phyloP scores from a whole-genome alignment of 2,113 vertebrate genomes.

The Platysternon megacephalum region DNA sequence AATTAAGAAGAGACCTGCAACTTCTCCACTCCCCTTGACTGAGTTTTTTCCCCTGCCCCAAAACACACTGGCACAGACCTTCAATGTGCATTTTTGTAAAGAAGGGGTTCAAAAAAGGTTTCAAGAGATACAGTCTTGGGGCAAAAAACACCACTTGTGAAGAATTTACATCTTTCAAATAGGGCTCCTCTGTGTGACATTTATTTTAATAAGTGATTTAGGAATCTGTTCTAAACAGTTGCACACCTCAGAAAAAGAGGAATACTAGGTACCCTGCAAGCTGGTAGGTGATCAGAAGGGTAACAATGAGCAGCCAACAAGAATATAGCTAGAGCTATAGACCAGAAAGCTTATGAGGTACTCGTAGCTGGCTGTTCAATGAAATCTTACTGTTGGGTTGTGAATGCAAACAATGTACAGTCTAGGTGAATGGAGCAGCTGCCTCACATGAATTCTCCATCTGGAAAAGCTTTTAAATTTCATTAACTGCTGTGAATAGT shows the following conservation, averaged over 20 bases:
- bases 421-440: neutral
- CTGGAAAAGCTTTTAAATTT: neutral
- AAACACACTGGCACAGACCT: neutral
- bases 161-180: neutral
- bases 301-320: neutral
- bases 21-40: neutral
- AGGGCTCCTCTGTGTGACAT: neutral
- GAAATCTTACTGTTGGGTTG: neutral
- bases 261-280: neutral
- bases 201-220: neutral
- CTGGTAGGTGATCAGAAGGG: neutral
- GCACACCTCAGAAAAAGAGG: fast-evolving
- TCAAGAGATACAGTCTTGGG: neutral
- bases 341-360: neutral
- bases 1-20: neutral
- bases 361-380: neutral
- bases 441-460: neutral
- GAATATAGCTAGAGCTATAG: neutral
- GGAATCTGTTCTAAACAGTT: neutral
- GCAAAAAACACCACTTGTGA: neutral
- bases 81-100: neutral
- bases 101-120: neutral
- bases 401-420: neutral
- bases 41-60: neutral
- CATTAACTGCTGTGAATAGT: neutral